Percentiles rank a stretch among this genome's conserved stretches.
phyloP scores from a whole-genome alignment of 2,888 invertebrate species.

The Bibio marci region DNA sequence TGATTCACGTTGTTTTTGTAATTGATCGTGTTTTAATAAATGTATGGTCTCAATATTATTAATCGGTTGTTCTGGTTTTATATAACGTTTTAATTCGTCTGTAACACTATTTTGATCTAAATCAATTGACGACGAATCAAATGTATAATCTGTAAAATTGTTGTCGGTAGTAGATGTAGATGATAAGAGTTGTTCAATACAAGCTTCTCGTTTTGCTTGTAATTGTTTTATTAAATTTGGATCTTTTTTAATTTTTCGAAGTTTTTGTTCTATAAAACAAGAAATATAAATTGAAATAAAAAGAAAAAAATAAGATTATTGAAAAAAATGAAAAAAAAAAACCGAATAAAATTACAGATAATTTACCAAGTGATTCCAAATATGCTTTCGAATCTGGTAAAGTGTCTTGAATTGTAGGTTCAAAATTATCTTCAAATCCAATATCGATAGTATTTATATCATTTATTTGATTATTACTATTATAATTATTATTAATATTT shows the following conservation, averaged over 20 bases:
- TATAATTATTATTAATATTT: too few species aligned
- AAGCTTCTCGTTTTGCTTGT: slow-evolving; percentile 32
- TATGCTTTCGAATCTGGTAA: slow-evolving; percentile 25
- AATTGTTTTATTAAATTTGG: slow-evolving; percentile 32
- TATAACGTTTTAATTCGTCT: slow-evolving; percentile 26
- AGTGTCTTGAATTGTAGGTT: slow-evolving; percentile 18
- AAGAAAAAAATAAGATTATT: neutral
- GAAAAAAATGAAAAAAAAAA: too few species aligned
- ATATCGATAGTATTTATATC: too few species aligned
- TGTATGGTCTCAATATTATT: slow-evolving; percentile 34
- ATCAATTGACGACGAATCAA: slow-evolving; percentile 10
- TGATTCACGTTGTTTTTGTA: slow-evolving; percentile 12
- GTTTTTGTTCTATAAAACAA: slow-evolving; percentile 23
- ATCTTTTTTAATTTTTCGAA: slow-evolving; percentile 32
- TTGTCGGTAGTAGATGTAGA: slow-evolving; percentile 3
- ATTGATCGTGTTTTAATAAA: slow-evolving; percentile 35
- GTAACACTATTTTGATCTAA: too few species aligned
- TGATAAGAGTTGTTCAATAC: slow-evolving; percentile 31
- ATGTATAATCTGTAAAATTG: neutral
- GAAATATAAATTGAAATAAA: neutral
- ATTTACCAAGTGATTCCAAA: slow-evolving; percentile 45
- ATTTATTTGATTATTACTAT: too few species aligned
- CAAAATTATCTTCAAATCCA: slow-evolving; percentile 44
- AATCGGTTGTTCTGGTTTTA: slow-evolving; percentile 34
- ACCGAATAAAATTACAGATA: too few species aligned